Evolutionary conservation across 2,113 vertebrate genomes (phyloP).

Genomic region (Microtus ochrogaster): DNA sequence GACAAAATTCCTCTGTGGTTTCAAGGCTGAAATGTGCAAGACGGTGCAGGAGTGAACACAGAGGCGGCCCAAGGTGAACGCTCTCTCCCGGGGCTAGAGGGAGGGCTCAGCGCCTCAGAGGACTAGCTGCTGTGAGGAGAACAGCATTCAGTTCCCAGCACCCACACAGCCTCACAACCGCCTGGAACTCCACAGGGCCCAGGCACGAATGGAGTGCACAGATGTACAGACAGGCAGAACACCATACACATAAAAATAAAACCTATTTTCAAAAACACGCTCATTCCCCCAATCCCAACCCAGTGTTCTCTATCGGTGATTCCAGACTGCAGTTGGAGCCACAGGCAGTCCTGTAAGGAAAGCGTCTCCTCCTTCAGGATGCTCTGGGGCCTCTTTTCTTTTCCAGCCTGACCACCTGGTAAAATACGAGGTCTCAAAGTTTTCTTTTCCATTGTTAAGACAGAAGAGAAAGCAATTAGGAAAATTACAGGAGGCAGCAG

Average conservation of each 20-base stretch:
- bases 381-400: neutral
- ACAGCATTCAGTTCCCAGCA: neutral
- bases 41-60: neutral
- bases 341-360: neutral
- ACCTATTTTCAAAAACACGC: neutral
- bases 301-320: neutral
- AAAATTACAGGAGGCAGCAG: constrained; percentile 58
- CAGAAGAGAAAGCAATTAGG: constrained; percentile 64
- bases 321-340: neutral
- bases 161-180: neutral
- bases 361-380: neutral
- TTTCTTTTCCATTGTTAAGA: constrained; percentile 64
- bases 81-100: neutral
- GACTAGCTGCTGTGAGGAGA: neutral
- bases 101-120: neutral
- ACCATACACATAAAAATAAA: neutral
- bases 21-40: neutral
- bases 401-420: neutral
- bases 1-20: neutral
- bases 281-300: neutral
- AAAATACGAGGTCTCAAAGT: constrained; percentile 12
- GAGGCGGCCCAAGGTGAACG: neutral
- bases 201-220: neutral
- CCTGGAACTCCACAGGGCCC: neutral
- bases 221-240: neutral